A percentile compares a stretch with the other conserved stretches of the same genome.
Evolutionary conservation across 2,888 invertebrate species (phyloP).

Genomic region (Ditula angustiorana): DNA sequence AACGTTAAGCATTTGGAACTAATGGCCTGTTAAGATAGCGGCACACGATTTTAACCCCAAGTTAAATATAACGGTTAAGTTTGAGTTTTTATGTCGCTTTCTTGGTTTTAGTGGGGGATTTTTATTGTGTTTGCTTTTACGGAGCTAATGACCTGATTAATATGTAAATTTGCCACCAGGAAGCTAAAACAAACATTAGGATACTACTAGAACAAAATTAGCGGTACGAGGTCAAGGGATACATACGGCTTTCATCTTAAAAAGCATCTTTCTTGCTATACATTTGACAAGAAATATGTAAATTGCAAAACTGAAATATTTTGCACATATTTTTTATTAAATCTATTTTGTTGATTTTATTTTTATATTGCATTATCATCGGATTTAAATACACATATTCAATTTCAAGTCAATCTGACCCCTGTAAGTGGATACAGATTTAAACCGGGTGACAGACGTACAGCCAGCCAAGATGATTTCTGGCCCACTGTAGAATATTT

Average conservation of each 20-base stretch:
- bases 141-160: background rate
- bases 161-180: background rate
- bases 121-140: constrained; percentile 1
- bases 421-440: no score
- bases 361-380: no score
- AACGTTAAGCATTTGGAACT: constrained; percentile 66
- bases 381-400: no score
- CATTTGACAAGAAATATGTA: no score
- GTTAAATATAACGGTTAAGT: constrained; percentile 25
- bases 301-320: no score
- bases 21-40: constrained; percentile 78
- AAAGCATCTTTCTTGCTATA: background rate
- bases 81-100: constrained; percentile 4
- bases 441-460: no score
- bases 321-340: no score
- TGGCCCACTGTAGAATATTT: no score
- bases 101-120: background rate
- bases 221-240: background rate
- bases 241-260: background rate
- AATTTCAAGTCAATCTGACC: no score
- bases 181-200: background rate
- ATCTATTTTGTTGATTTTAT: no score
- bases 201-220: background rate
- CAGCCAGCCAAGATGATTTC: no score
- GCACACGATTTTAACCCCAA: constrained; percentile 53